phyloP scores from a whole-genome alignment of 1,140 invertebrate species.

The Microplitis demolitor region DNA sequence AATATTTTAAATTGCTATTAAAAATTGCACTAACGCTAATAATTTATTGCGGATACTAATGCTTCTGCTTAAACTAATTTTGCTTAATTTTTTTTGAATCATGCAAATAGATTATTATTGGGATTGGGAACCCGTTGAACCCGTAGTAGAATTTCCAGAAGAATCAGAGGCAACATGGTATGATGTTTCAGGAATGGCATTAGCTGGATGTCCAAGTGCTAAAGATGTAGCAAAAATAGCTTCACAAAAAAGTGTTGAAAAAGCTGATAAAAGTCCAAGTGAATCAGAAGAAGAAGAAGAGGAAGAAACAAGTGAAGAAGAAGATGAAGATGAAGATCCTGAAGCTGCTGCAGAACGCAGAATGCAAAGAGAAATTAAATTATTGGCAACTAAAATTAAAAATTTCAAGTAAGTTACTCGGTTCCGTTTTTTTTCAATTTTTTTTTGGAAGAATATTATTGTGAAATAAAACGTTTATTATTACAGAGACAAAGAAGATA shows the following conservation, averaged over 20 bases:
- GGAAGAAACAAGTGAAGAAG: slow-evolving; percentile 65
- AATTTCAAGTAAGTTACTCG: slow-evolving; percentile 66
- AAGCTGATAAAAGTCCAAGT: slow-evolving; percentile 28
- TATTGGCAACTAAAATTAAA: slow-evolving; percentile 77
- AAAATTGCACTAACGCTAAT: slow-evolving; percentile 1
- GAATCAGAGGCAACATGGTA: slow-evolving; percentile 49
- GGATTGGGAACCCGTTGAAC: slow-evolving; percentile 33
- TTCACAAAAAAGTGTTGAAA: slow-evolving; percentile 57
- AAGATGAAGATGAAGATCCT: slow-evolving; percentile 69
- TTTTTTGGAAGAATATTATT: neutral
- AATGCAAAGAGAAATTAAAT: slow-evolving; percentile 73
- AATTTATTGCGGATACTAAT: slow-evolving; percentile 8
- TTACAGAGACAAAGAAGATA: slow-evolving; percentile 71
- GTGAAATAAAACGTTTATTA: neutral
- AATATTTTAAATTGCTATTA: neutral
- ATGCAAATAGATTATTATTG: slow-evolving; percentile 29
- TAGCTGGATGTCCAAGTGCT: slow-evolving; percentile 59
- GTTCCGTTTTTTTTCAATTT: neutral
- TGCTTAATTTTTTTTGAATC: slow-evolving; percentile 36
- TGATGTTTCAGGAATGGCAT: slow-evolving; percentile 60
- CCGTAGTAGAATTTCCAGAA: slow-evolving; percentile 49
- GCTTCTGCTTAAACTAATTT: slow-evolving; percentile 30
- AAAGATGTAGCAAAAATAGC: slow-evolving; percentile 58
- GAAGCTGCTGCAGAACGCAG: slow-evolving; percentile 62
- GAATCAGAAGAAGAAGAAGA: slow-evolving; percentile 64